Conservation (phyloP, 2,888 invertebrate species). For the Ormyrus nitidulus region DNA sequence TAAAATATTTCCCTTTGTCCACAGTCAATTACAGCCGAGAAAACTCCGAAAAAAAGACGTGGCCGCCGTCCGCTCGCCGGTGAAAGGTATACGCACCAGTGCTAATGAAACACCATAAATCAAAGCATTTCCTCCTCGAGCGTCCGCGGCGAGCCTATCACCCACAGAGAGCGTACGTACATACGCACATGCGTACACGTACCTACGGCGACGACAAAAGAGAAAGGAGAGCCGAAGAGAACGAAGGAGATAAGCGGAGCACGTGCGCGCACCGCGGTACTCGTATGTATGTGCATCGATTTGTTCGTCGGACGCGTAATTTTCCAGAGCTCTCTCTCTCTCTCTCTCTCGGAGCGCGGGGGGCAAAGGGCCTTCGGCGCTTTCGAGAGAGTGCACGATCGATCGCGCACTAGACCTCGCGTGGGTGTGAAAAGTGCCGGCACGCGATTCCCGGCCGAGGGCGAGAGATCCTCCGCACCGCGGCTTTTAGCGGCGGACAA, state of each 20-base stretch:
- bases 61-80: background rate
- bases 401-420: background rate
- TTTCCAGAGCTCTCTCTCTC: no score
- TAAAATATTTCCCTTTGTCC: no score
- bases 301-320: no score
- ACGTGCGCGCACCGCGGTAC: conserved; percentile 22
- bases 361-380: background rate
- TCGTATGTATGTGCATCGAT: background rate
- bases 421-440: conserved; percentile 3
- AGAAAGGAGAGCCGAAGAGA: conserved; percentile 27
- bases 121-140: conserved; percentile 18
- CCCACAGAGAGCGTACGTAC: background rate
- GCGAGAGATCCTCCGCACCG: background rate
- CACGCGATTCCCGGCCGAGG: conserved; percentile 40
- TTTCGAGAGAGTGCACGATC: background rate
- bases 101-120: conserved; percentile 41
- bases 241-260: background rate
- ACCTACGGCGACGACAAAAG: conserved; percentile 38
- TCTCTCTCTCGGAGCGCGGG: background rate
- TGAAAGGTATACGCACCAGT: background rate
- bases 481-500: conserved; percentile 26
- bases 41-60: background rate
- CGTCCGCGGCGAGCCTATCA: conserved; percentile 17
- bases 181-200: conserved; percentile 8
- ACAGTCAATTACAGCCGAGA: background rate